Base-by-base conservation (phyloP, 1,140 invertebrate species). In the Pseudomyrmex concolor region DNA sequence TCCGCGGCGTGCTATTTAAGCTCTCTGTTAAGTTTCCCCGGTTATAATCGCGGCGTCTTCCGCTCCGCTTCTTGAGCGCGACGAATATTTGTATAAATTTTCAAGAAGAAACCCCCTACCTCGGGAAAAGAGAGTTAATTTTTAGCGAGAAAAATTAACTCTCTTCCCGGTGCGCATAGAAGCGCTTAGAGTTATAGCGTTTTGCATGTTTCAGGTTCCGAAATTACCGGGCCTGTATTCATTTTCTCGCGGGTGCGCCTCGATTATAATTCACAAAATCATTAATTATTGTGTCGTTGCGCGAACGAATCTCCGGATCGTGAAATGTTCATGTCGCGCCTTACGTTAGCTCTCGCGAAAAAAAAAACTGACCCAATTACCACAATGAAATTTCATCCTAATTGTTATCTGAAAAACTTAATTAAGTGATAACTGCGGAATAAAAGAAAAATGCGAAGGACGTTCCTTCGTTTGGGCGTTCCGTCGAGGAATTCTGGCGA, bases 21-120 rank as follows among this genome's bases (percentile, higher is more conserved):
- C 15, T 68, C 54, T 34, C 34, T 48, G 43, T 80, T 71, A 80
- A 80, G 76, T 80, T 80, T 57, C 54, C 34, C 45, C 22, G 71
- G 66, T 80, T 71, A 71, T 71, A 80, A 80, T 80, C 66, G 55
- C 76, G 59, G 22, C 43, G 55, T 22, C 45, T 80, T 71, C 66
- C 66, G 22, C 76, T 71, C 43, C 22, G 66, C 43, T 70, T 80
- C 76, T 80, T 48, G 59, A 80, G 55, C 12, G 22, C 22, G 22
- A 64, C 45, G 66, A 71, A 71, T 80, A 80, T 80, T 80, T 80
- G 43, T 59, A 70, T 70, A 80, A 78, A 80, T 80, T 80, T 80
- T 59, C 54, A 13, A 60, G 50, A 19, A 4, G 15, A 60, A n/a
- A 57, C 22, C 60, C 22, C 60, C 60, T 34, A 34, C 15, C 59